phyloP scores from a whole-genome alignment of 1,140 invertebrate species.

The Drosophila yakuba region DNA sequence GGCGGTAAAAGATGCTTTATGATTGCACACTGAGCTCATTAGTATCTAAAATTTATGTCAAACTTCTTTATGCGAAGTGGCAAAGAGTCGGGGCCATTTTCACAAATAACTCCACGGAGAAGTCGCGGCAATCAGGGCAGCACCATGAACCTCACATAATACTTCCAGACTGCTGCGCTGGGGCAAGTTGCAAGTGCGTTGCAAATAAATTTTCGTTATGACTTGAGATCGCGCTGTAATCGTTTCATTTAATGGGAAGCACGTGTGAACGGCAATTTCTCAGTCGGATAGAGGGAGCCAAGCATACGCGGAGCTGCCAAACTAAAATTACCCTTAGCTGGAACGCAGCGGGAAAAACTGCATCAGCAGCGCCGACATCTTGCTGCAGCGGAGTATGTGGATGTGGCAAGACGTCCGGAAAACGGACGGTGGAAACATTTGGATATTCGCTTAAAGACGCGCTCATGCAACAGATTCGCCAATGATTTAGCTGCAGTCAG shows the following conservation, averaged over 20 bases:
- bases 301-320: conserved; percentile 13
- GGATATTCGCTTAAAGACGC: conserved; percentile 35
- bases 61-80: conserved; percentile 76
- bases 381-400: conserved; percentile 22
- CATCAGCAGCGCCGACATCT: conserved; percentile 57
- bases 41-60: conserved; percentile 82
- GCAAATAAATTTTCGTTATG: conserved; percentile 83
- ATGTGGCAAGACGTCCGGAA: neutral
- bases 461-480: conserved; percentile 68
- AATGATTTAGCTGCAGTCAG: conserved; percentile 75
- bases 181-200: conserved; percentile 37
- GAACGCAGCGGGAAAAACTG: conserved; percentile 14
- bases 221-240: conserved; percentile 70
- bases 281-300: conserved; percentile 22
- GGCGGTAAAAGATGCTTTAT: conserved; percentile 60
- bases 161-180: conserved; percentile 36
- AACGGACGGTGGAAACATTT: conserved; percentile 1
- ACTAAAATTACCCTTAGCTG: conserved; percentile 51
- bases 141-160: conserved; percentile 51
- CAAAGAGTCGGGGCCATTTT: conserved; percentile 33
- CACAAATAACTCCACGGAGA: conserved; percentile 49
- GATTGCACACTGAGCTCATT: conserved; percentile 73
- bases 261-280: conserved; percentile 80
- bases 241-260: conserved; percentile 82
- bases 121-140: conserved; percentile 8